Evolutionary conservation across 2,888 invertebrate species (phyloP), one percentile per base, ranked within the genome.

Genomic region (Brenthis daphne): DNA sequence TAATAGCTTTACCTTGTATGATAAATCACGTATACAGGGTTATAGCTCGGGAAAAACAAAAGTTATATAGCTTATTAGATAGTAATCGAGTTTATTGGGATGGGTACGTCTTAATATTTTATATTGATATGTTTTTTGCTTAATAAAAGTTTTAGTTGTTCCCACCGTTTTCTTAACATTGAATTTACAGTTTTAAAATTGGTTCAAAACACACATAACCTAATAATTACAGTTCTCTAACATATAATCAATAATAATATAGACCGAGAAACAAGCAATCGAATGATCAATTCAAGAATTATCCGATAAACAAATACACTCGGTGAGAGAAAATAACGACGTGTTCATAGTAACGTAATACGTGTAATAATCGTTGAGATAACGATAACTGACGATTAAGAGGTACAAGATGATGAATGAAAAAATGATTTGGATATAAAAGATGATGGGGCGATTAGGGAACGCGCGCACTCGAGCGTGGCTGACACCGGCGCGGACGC

Each of bases 241-340:
- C 87, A 81, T 86, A 83, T 88, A 89, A 90, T 90, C 88, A 89
- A 88, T 89, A 89, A 88, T 88, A 86, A 88, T 81, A 78, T 79
- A 80, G 80, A 82, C 82, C 84, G 80, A 82, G 80, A 81, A 76
- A 81, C 81, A 80, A 73, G 82, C 82, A 81, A 85, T 86, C 80
- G 80, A 84, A 80, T 78, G 78, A 77, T 81, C 79, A 82, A 84
- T 82, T 79, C 82, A 77, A 86, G 82, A 85, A 82, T 79, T 76
- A 84, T 85, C 84, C 77, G 81, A 85, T 86, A 89, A 90, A 90
- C 89, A 90, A 90, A 90, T 85, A 88, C 75, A 85, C 79, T 81
- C 76, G 77, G 78, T 77, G 77, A 81, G 82, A 82, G 80, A 86
- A 60, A 87, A 87, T 88, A 85, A 89, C 82, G 83, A 86, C 78